phyloP scores from a whole-genome alignment of 53 echinoderm and acorn worm genomes.

The Hippasteria phrygiana region DNA sequence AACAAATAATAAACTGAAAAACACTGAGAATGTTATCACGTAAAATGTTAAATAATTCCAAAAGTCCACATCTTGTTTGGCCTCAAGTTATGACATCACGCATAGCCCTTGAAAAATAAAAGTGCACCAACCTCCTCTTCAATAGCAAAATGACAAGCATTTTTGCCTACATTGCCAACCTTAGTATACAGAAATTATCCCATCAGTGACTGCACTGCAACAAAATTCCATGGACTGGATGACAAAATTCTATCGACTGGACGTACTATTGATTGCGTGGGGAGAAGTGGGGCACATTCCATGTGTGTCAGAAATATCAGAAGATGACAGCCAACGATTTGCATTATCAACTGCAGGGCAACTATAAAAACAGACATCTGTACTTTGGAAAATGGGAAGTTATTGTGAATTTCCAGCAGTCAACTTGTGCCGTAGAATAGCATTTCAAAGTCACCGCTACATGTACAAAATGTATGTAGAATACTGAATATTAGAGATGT shows the following conservation, averaged over 20 bases:
- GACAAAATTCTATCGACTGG: not conserved
- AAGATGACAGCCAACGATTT: not conserved
- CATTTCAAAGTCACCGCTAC: not conserved
- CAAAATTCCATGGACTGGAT: not conserved
- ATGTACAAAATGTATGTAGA: not conserved
- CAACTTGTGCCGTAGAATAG: no score
- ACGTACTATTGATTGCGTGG: constrained; percentile 17
- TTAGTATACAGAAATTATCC: not conserved
- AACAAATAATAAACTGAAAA: no score
- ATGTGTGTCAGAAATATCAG: constrained; percentile 15
- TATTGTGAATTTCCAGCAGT: no score
- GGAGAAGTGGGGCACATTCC: not conserved
- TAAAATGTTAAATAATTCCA: no score
- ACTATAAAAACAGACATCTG: no score
- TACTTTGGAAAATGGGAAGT: no score
- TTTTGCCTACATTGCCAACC: not conserved
- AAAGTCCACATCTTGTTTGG: no score
- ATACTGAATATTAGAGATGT: no score
- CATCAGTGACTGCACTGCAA: not conserved
- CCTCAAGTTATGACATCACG: no score
- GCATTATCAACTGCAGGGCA: not conserved
- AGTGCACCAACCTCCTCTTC: no score
- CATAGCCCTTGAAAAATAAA: no score
- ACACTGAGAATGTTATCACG: no score
- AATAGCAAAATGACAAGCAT: not conserved